A percentile compares a stretch with the other conserved stretches of the same genome.
Evolutionary conservation across 1,140 invertebrate species (phyloP).

Genomic region (Hetaerina americana): DNA sequence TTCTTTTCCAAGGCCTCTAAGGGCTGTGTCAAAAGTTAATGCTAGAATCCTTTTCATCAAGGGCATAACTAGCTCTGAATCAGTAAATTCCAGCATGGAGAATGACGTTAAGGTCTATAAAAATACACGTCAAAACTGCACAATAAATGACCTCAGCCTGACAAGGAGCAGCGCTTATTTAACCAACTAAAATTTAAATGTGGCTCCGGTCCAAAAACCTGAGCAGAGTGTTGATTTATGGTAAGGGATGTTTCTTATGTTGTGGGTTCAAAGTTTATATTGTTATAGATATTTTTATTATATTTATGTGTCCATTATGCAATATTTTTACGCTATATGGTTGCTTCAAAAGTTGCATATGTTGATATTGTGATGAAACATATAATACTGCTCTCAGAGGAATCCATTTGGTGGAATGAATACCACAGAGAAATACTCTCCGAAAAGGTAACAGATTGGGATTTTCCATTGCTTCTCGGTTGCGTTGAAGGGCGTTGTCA

Average conservation of each 20-base stretch:
- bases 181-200: not conserved
- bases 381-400: not conserved
- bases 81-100: constrained; percentile 37
- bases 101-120: constrained; percentile 41
- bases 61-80: constrained; percentile 69
- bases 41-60: constrained; percentile 89
- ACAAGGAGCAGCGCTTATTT: not conserved
- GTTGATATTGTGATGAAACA: not conserved
- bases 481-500: too few relatives aligned
- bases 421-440: too few relatives aligned
- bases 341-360: not conserved
- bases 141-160: constrained; percentile 31
- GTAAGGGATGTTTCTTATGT: not conserved
- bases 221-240: not conserved
- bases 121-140: constrained; percentile 51
- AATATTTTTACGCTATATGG: not conserved
- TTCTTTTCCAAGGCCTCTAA: constrained; percentile 32
- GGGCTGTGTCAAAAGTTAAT: constrained; percentile 54
- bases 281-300: not conserved
- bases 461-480: too few relatives aligned
- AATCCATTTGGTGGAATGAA: too few relatives aligned
- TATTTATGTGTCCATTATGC: not conserved
- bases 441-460: too few relatives aligned
- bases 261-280: not conserved
- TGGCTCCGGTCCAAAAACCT: not conserved